Conservation (phyloP, 2,888 invertebrate genomes). For the Crossocerus cetratus region DNA sequence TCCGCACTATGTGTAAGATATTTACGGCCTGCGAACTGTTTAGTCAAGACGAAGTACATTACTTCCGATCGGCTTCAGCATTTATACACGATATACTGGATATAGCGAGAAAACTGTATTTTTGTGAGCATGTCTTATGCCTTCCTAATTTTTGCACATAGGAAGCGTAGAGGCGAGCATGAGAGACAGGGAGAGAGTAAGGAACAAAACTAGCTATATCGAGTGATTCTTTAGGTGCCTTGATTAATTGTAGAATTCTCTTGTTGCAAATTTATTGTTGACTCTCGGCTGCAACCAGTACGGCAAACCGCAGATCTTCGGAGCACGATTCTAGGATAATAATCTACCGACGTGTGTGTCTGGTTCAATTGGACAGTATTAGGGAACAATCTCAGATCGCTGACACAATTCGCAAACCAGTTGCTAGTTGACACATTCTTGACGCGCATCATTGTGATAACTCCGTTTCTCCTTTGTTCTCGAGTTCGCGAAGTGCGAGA, state of each 20-base stretch:
- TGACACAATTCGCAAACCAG: constrained; percentile 1
- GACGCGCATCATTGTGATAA: constrained; percentile 33
- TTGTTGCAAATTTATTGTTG: constrained; percentile 33
- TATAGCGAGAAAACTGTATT: not conserved
- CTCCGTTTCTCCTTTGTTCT: constrained; percentile 18
- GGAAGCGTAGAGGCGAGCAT: not conserved
- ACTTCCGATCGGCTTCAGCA: too few relatives aligned
- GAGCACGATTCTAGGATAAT: not conserved
- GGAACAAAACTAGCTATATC: constrained; percentile 24
- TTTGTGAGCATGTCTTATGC: not conserved
- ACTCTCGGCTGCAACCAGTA: not conserved
- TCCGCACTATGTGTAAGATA: constrained; percentile 10
- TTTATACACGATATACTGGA: not conserved
- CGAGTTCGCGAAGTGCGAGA: constrained; percentile 13
- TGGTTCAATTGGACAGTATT: constrained; percentile 31
- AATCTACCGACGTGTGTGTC: constrained; percentile 6
- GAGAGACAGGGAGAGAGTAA: not conserved
- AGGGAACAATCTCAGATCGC: constrained; percentile 13
- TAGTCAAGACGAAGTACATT: too few relatives aligned
- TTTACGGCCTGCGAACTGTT: not conserved
- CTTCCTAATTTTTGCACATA: not conserved
- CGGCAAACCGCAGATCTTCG: not conserved
- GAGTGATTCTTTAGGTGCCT: constrained; percentile 21
- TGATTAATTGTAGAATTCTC: constrained; percentile 11
- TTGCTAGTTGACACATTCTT: constrained; percentile 31